Percentiles rank a stretch among this genome's conserved stretches.
Evolutionary conservation across 2,888 invertebrate genomes (phyloP).

Genomic region (Plebejus argus): DNA sequence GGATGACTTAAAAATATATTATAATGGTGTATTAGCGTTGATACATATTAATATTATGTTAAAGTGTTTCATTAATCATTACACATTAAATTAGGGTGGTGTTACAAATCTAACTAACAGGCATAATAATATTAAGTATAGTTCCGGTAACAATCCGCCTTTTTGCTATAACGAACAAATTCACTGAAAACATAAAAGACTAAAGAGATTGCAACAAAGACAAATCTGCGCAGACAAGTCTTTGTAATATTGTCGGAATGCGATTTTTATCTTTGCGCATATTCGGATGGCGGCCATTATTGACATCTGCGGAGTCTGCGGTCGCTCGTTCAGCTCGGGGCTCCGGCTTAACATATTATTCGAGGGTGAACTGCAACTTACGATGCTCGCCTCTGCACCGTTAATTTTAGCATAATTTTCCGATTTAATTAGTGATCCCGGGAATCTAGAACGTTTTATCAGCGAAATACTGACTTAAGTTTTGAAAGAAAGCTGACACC

Average conservation of each 20-base stretch:
- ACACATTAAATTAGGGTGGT: neutral
- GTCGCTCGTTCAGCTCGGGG: constrained; percentile 67
- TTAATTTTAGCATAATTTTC: constrained; percentile 19
- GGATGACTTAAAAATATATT: too few relatives aligned
- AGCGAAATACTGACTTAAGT: neutral
- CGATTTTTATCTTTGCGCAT: constrained; percentile 73
- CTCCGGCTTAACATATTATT: constrained; percentile 69
- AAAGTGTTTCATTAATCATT: too few relatives aligned
- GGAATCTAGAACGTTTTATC: constrained; percentile 1
- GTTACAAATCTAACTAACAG: neutral
- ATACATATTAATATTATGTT: too few relatives aligned
- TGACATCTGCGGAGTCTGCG: constrained; percentile 74
- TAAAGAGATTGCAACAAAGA: constrained; percentile 40
- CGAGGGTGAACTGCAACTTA: constrained; percentile 61
- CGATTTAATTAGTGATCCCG: constrained; percentile 13
- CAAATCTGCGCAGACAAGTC: constrained; percentile 55
- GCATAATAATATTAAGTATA: too few relatives aligned
- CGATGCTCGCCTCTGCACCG: constrained; percentile 27
- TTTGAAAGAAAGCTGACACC: neutral
- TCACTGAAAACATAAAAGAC: neutral
- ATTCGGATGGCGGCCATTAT: constrained; percentile 59
- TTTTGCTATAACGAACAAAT: neutral
- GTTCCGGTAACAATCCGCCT: too few relatives aligned
- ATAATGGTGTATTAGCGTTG: too few relatives aligned
- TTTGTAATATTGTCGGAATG: constrained; percentile 63